These are phyloP conservation scores for Adelognathus sp. DNA, from an alignment of 2,888 invertebrate species.

Conservation along the genomic window DNA sequence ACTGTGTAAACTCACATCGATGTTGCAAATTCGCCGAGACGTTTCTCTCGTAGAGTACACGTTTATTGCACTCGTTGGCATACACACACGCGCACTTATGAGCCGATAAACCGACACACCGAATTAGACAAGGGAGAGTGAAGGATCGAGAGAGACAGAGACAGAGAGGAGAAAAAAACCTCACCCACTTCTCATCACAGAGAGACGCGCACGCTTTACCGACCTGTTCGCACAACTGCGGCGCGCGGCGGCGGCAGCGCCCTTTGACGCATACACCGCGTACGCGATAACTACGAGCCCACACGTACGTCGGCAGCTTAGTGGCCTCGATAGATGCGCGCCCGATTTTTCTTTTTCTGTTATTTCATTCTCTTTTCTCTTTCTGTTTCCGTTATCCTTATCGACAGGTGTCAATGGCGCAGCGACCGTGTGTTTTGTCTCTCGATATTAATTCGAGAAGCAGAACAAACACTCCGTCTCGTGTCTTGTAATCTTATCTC, in stretches of 20 bases:
- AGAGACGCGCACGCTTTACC: constrained; percentile 68
- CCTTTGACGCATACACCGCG: constrained; percentile 72
- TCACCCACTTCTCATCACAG: constrained; percentile 71
- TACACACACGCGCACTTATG: neutral
- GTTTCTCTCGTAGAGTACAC: neutral
- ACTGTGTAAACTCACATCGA: neutral
- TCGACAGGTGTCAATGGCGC: constrained; percentile 6
- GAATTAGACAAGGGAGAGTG: too few relatives aligned
- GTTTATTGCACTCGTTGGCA: neutral
- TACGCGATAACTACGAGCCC: constrained; percentile 61
- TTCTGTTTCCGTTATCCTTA: constrained; percentile 12
- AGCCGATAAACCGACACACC: neutral
- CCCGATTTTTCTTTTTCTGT: neutral
- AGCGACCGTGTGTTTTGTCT: too few relatives aligned
- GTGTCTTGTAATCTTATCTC: constrained; percentile 1
- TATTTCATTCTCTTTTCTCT: neutral
- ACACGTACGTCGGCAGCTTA: neutral
- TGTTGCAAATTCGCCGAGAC: neutral
- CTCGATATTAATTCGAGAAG: neutral
- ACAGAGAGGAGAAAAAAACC: constrained; percentile 58
- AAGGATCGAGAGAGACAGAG: too few relatives aligned
- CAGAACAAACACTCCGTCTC: neutral
- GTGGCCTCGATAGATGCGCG: constrained; percentile 35
- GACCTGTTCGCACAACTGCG: constrained; percentile 65
- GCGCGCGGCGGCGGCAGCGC: constrained; percentile 75